These are phyloP conservation scores for Neuroscelio doddi DNA, from an alignment of 2,888 invertebrate genomes.

Conservation along the genomic window DNA sequence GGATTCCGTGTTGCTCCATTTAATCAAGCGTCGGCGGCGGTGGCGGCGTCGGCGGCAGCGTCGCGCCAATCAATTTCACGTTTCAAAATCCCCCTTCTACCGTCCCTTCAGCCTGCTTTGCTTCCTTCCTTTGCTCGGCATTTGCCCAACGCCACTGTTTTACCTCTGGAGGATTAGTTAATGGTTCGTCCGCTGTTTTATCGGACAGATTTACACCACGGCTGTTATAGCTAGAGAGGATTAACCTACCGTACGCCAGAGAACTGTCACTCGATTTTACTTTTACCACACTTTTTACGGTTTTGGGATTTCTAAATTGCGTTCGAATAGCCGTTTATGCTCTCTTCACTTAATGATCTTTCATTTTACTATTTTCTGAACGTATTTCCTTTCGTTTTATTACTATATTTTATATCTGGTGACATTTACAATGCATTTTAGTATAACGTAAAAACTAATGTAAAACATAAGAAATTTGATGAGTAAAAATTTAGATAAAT, in stretches of 20 bases:
- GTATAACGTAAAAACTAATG: too few species aligned
- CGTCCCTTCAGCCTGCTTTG: slow-evolving; percentile 42
- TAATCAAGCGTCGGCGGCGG: slow-evolving; percentile 66
- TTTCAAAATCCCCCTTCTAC: slow-evolving; percentile 60
- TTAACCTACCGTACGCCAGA: slow-evolving; percentile 31
- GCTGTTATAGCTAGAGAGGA: slow-evolving; percentile 28
- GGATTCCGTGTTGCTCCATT: slow-evolving; percentile 71
- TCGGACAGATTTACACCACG: slow-evolving; percentile 66
- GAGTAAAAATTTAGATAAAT: too few species aligned
- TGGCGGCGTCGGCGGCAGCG: slow-evolving; percentile 58
- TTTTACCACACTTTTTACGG: slow-evolving; percentile 18
- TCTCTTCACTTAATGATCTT: slow-evolving; percentile 13
- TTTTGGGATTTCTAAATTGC: slow-evolving; percentile 18
- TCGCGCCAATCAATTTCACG: slow-evolving; percentile 68
- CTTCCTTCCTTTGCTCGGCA: slow-evolving; percentile 28
- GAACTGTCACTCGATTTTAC: slow-evolving; percentile 24
- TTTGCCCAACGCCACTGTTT: slow-evolving; percentile 56
- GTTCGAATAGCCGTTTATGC: slow-evolving; percentile 15
- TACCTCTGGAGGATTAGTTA: slow-evolving; percentile 68
- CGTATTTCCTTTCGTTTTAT: too few species aligned
- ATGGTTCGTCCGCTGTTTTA: slow-evolving; percentile 69
- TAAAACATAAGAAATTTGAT: too few species aligned
- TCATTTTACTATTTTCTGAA: too few species aligned
- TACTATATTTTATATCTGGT: too few species aligned
- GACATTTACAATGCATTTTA: too few species aligned